Percentiles rank a stretch among this genome's conserved stretches.
These are phyloP conservation scores for Clarias fuscus DNA, from an alignment of 2,797 vertebrate species.

Conservation along the genomic window DNA sequence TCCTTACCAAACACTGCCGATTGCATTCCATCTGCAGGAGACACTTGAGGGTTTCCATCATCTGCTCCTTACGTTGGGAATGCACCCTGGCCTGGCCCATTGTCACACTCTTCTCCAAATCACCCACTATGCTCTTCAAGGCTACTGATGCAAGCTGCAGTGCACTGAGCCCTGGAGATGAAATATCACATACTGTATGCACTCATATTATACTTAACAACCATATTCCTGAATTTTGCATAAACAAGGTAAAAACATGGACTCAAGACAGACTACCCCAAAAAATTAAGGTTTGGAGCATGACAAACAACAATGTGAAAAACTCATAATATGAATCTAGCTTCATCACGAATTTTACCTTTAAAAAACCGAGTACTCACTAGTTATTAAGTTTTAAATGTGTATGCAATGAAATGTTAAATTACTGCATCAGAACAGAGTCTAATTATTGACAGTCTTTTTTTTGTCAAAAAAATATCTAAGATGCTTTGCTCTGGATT, in stretches of 20 bases:
- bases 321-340: neutral
- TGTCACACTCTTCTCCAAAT: constrained; percentile 49
- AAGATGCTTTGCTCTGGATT: neutral
- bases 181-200: neutral
- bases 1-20: constrained; percentile 64
- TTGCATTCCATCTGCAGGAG: constrained; percentile 80
- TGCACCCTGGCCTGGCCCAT: constrained; percentile 58
- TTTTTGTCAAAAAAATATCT: neutral
- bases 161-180: constrained; percentile 74
- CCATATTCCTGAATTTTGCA: neutral
- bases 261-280: neutral
- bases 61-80: constrained; percentile 71
- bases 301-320: neutral
- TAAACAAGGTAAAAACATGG: neutral
- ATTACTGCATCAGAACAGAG: neutral
- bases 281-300: neutral
- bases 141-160: constrained; percentile 75
- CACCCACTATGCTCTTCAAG: constrained; percentile 64
- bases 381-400: neutral
- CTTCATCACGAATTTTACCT: neutral
- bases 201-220: neutral
- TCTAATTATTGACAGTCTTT: neutral
- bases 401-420: neutral
- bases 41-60: constrained; percentile 79
- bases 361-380: neutral